Evolutionary conservation across 1,140 invertebrate species (phyloP).

Genomic region (Drosophila dunni): DNA sequence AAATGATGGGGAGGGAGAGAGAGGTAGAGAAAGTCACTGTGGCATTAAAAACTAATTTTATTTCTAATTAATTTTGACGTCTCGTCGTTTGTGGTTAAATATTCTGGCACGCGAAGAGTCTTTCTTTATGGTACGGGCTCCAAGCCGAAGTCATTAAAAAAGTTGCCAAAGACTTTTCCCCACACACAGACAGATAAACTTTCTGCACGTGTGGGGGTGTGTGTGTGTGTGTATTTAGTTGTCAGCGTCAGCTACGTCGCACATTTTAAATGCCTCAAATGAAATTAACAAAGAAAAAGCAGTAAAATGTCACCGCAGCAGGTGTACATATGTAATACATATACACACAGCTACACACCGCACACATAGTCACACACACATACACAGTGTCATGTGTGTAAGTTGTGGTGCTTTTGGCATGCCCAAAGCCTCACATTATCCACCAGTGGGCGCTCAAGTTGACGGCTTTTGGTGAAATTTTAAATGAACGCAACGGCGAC

Average conservation of each 20-base stretch:
- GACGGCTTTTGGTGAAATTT: slow-evolving; percentile 63
- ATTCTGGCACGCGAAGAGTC: slow-evolving; percentile 76
- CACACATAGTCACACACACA: slow-evolving; percentile 13
- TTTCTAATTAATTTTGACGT: slow-evolving; percentile 83
- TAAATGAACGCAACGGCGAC: slow-evolving; percentile 58
- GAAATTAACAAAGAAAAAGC: slow-evolving; percentile 82
- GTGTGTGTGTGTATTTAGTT: slow-evolving; percentile 67
- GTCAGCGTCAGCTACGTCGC: slow-evolving; percentile 70
- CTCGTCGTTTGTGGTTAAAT: slow-evolving; percentile 82
- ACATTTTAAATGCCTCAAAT: slow-evolving; percentile 81
- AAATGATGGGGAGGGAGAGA: background rate
- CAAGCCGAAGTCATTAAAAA: slow-evolving; percentile 75
- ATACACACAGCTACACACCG: slow-evolving; percentile 29
- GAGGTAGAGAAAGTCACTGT: slow-evolving; percentile 52
- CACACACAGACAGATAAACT: slow-evolving; percentile 44
- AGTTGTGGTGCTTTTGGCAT: slow-evolving; percentile 26
- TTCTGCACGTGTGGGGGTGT: slow-evolving; percentile 48
- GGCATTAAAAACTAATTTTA: slow-evolving; percentile 82
- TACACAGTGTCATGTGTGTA: slow-evolving; percentile 25
- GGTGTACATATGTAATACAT: slow-evolving; percentile 56
- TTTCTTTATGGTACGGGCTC: slow-evolving; percentile 48
- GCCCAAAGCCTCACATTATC: slow-evolving; percentile 56
- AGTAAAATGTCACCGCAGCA: slow-evolving; percentile 79
- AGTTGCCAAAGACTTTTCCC: slow-evolving; percentile 71
- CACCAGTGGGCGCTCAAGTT: slow-evolving; percentile 45